Evolutionary conservation across 2,797 vertebrate species (phyloP), one percentile per base, ranked within the genome.

Genomic region (Emys orbicularis): DNA sequence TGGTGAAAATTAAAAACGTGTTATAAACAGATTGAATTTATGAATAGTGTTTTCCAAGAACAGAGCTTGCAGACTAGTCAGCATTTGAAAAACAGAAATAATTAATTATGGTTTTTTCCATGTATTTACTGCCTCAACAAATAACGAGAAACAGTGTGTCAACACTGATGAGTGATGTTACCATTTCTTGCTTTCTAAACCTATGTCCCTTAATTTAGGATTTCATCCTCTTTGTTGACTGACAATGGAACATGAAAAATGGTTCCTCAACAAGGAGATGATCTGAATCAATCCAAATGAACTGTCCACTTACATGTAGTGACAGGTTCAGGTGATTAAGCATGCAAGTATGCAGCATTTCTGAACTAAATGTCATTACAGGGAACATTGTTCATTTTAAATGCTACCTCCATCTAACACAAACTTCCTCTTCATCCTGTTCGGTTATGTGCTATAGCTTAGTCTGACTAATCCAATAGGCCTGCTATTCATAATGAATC

Each of bases 1-100:
- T 93, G 94, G 81, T 90, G 86, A 96, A 98, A 97, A 97, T 96
- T 97, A 92, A 97, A 97, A 97, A 90, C 85, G 95, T 91, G 37
- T 92, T 95, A 94, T 89, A 97, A 96, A 91, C 86, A 94, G 95
- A 88, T 34, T 47, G 76, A 97, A 95, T 90, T 95, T 88, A 80
- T 86, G 94, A 96, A 96, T 91, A 93, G 47, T 52, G 93, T 97
- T 97, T 97, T 87, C 79, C 87, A 95, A 92, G 93, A 82, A 92
- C 81, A 54, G 89, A 93, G 87, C 79, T 94, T 96, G 72, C 61
- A 94, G 88, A 41, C 89, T 91, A 96, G 76, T 92, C 49, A 54
- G 90, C 84, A 95, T 94, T 97, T 96, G 95, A 95, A 96, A 97
- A 93, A 95, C 49, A 96, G 88, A 88, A 98, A 93, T 94, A 94